These are phyloP conservation scores for Dryobota labecula DNA, from an alignment of 2,888 invertebrate species.

Conservation along the genomic window DNA sequence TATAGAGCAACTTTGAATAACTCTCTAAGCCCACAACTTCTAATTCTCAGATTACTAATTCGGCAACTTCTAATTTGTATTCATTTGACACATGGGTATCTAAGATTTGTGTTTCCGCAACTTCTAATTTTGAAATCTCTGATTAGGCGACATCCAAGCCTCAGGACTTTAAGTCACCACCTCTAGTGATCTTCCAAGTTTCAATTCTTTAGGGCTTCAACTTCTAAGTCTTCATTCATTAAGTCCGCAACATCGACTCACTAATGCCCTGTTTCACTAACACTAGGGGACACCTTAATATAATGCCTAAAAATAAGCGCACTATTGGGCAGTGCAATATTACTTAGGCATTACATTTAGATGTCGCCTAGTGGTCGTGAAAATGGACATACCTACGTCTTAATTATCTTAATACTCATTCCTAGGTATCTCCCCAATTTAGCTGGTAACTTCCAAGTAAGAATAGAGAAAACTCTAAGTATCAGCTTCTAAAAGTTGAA, in stretches of 20 bases:
- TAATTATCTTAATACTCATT: too few relatives aligned
- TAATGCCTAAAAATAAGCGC: too few relatives aligned
- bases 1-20: not conserved
- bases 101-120: not conserved
- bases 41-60: not conserved
- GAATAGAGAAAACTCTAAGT: too few relatives aligned
- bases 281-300: too few relatives aligned
- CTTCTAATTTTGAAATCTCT: not conserved
- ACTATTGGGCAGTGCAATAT: too few relatives aligned
- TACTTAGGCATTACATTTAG: too few relatives aligned
- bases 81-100: not conserved
- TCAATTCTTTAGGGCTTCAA: not conserved
- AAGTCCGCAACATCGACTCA: not conserved
- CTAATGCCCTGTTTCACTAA: not conserved
- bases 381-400: too few relatives aligned
- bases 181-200: not conserved
- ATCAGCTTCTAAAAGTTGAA: too few relatives aligned
- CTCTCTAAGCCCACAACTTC: not conserved
- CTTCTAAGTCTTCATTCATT: not conserved
- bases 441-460: too few relatives aligned
- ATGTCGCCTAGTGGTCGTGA: not conserved
- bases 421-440: too few relatives aligned
- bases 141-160: not conserved
- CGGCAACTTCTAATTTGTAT: not conserved
- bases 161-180: not conserved